Conservation (phyloP, 2,113 vertebrate genomes). For the Ptilorrhoa leucosticta region DNA sequence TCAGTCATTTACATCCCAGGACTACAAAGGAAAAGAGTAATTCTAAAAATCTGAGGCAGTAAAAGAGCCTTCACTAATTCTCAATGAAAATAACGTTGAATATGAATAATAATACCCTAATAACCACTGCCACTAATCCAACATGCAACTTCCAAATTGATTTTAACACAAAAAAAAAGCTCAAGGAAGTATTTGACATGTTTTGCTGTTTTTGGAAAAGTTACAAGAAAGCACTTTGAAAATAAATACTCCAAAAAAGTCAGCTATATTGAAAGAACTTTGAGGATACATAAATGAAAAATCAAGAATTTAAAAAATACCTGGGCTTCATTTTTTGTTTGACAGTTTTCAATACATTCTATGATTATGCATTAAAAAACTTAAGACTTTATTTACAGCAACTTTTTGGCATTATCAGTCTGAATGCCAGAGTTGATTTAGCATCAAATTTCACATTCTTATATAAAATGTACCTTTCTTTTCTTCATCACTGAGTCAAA, state of each 20-base stretch:
- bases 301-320: background rate
- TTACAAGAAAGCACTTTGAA: background rate
- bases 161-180: background rate
- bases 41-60: background rate
- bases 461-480: conserved; percentile 62
- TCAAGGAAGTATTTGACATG: background rate
- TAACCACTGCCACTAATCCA: background rate
- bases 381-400: background rate
- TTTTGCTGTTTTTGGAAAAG: background rate
- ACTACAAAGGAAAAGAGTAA: background rate
- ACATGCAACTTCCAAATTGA: background rate
- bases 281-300: background rate
- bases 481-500: conserved; percentile 74
- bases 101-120: background rate
- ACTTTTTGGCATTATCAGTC: background rate
- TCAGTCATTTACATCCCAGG: background rate
- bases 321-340: background rate
- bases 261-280: background rate
- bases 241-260: background rate
- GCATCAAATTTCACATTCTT: conserved; percentile 53
- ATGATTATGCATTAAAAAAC: background rate
- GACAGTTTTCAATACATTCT: background rate
- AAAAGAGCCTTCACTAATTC: background rate
- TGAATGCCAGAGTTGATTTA: conserved; percentile 4
- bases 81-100: background rate